A percentile compares a stretch with the other conserved stretches of the same genome.
phyloP scores from a whole-genome alignment of 2,888 invertebrate genomes.

The Orthosia gracilis region DNA sequence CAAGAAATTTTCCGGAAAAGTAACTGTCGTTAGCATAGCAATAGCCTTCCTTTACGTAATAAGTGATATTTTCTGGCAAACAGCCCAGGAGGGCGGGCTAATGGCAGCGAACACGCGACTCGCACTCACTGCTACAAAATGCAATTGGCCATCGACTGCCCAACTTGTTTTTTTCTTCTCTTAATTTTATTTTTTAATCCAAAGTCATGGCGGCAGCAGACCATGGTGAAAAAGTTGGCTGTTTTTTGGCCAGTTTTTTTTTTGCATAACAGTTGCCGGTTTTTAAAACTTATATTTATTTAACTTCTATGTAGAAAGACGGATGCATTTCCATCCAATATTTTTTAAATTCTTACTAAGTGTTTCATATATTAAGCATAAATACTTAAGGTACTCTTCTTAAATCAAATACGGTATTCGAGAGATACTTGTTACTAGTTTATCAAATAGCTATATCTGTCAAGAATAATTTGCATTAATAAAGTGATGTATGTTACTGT shows the following conservation, averaged over 20 bases:
- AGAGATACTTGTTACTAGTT: too few relatives aligned
- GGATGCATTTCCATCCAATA: too few relatives aligned
- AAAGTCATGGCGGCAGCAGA: conserved; percentile 24
- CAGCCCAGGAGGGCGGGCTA: conserved; percentile 86
- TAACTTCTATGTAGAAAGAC: too few relatives aligned
- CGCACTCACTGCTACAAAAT: conserved; percentile 81
- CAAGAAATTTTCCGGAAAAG: background rate
- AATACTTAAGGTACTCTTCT: too few relatives aligned
- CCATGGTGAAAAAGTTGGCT: conserved; percentile 17
- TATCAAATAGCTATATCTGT: background rate
- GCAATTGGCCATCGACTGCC: conserved; percentile 85
- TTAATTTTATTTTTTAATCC: conserved; percentile 68
- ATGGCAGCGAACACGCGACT: conserved; percentile 85
- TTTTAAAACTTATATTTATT: too few relatives aligned
- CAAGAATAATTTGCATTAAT: background rate
- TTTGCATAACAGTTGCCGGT: too few relatives aligned
- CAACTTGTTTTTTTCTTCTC: conserved; percentile 72
- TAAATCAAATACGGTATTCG: too few relatives aligned
- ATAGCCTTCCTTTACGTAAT: conserved; percentile 73
- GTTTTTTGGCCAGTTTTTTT: background rate
- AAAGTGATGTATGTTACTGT: background rate
- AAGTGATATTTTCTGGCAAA: conserved; percentile 76
- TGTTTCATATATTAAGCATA: too few relatives aligned
- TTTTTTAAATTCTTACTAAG: too few relatives aligned
- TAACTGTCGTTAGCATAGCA: conserved; percentile 29